Conservation (phyloP, 1,140 invertebrate species). For the Drosophila equinoxialis region DNA sequence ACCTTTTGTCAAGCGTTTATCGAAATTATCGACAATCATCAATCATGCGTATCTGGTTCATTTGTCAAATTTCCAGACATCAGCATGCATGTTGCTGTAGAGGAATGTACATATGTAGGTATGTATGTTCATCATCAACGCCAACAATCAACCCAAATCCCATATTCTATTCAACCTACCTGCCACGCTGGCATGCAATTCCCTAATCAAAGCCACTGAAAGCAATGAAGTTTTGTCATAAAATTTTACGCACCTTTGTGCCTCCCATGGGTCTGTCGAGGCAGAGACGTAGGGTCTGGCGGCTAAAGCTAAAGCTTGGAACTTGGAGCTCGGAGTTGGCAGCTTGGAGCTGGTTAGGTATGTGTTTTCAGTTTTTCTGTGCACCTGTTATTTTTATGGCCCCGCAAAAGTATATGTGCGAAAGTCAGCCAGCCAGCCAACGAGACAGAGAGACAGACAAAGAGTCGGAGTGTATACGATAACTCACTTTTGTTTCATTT, state of each 20-base stretch:
- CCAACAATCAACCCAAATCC: constrained; percentile 10
- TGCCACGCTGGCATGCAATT: constrained; percentile 41
- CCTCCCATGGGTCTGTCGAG: constrained; percentile 13
- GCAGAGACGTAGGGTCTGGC: constrained; percentile 12
- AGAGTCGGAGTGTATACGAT: constrained; percentile 52
- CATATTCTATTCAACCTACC: constrained; percentile 12
- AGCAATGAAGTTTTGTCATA: constrained; percentile 64
- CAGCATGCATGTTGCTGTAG: not conserved
- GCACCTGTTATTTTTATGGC: constrained; percentile 68
- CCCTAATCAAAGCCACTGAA: constrained; percentile 62
- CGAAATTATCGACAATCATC: constrained; percentile 10
- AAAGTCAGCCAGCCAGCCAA: constrained; percentile 22
- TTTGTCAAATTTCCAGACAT: constrained; percentile 20
- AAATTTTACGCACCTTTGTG: constrained; percentile 63
- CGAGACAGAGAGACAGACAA: not conserved
- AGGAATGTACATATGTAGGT: not conserved
- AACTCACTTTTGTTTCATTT: constrained; percentile 83
- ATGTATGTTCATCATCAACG: constrained; percentile 9
- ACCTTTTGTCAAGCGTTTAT: constrained; percentile 9
- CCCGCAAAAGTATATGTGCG: constrained; percentile 23
- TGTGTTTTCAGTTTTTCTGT: constrained; percentile 22
- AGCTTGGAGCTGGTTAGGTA: not conserved
- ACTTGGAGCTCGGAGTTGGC: too few relatives aligned
- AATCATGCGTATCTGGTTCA: constrained; percentile 9
- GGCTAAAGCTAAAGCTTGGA: not conserved